A percentile compares a stretch with the other conserved stretches of the same genome.
Evolutionary conservation across 2,113 vertebrate species (phyloP).

Genomic region (Chaenogobius annularis): DNA sequence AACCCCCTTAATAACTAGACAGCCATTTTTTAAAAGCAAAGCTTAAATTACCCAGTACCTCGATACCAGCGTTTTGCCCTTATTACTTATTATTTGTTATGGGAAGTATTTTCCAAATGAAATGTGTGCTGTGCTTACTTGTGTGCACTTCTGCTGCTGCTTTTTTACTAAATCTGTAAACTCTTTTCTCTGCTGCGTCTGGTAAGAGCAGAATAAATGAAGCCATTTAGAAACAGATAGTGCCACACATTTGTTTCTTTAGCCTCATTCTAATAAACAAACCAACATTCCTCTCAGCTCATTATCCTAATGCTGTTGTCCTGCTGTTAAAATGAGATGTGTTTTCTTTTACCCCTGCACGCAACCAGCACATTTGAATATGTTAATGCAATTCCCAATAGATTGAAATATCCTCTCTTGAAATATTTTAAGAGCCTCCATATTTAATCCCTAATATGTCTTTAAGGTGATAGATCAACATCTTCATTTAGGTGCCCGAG

Average conservation of each 20-base stretch:
- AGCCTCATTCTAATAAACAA: conserved; percentile 8
- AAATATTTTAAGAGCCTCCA: conserved; percentile 38
- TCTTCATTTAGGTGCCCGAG: conserved; percentile 52
- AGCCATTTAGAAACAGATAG: conserved; percentile 13
- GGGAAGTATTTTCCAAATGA: neutral
- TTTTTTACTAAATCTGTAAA: conserved; percentile 9
- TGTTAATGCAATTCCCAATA: conserved; percentile 23
- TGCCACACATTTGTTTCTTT: conserved; percentile 8
- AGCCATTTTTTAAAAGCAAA: too few species aligned
- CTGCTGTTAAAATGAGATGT: conserved; percentile 18
- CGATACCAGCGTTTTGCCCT: too few species aligned
- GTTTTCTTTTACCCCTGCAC: conserved; percentile 24
- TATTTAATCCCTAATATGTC: conserved; percentile 57
- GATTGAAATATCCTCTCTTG: conserved; percentile 37
- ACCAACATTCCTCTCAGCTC: conserved; percentile 10
- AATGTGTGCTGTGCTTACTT: neutral
- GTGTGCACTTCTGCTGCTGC: neutral
- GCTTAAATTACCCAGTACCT: too few species aligned
- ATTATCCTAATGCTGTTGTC: conserved; percentile 26
- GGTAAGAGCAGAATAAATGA: conserved; percentile 10
- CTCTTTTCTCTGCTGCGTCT: neutral
- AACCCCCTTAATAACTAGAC: too few species aligned
- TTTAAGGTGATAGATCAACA: conserved; percentile 57
- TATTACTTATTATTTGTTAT: neutral
- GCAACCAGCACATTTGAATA: conserved; percentile 35